A percentile compares a stretch with the other conserved stretches of the same genome.
Conservation (phyloP, 2,888 invertebrate genomes). For the Euplagia quadripunctaria region DNA sequence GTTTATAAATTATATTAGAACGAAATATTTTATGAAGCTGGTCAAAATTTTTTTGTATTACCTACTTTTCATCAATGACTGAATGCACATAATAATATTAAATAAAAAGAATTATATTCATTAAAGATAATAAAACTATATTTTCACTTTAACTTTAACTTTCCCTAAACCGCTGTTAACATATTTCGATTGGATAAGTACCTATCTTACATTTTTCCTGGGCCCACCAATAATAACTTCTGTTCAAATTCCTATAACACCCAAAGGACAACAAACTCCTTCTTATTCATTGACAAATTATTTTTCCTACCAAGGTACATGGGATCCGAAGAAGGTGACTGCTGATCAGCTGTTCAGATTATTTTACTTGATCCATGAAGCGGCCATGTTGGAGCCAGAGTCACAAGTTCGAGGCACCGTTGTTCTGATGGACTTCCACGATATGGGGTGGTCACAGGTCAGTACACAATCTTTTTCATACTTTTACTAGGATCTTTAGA, state of each 20-base stretch:
- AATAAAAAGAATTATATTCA: too few species aligned
- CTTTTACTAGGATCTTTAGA: not conserved
- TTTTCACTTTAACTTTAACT: too few species aligned
- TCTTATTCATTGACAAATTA: not conserved
- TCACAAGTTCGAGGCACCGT: conserved; percentile 93
- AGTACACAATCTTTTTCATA: conserved; percentile 35
- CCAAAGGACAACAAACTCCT: not conserved
- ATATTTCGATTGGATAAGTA: not conserved
- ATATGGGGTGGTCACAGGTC: conserved; percentile 92
- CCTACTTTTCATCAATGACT: too few species aligned
- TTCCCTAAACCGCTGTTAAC: not conserved
- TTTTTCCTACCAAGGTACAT: conserved; percentile 81
- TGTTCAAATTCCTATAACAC: not conserved
- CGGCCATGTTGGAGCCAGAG: conserved; percentile 89
- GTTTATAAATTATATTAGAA: too few species aligned
- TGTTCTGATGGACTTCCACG: conserved; percentile 94
- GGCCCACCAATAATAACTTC: not conserved
- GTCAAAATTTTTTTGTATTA: too few species aligned
- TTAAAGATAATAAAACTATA: too few species aligned
- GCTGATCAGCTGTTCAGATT: conserved; percentile 93
- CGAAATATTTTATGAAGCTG: too few species aligned
- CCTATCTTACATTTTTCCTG: not conserved
- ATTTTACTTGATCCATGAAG: conserved; percentile 93
- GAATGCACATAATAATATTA: too few species aligned
- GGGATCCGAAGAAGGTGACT: conserved; percentile 92